A percentile compares a stretch with the other conserved stretches of the same genome.
Conservation (phyloP, 2,113 vertebrate species). For the Astur gentilis region DNA sequence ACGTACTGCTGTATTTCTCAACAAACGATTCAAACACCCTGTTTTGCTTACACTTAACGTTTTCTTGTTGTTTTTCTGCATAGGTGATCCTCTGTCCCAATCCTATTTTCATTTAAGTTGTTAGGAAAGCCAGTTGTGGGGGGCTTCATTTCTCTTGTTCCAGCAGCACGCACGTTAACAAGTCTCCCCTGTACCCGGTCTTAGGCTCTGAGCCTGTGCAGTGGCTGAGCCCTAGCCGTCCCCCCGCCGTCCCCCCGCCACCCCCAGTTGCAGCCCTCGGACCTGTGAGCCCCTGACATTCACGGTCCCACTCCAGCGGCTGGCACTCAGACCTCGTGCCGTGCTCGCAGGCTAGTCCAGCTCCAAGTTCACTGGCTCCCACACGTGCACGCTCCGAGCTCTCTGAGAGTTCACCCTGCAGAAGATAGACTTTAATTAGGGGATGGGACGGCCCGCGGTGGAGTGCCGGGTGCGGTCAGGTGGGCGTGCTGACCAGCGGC, state of each 20-base stretch:
- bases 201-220: background rate
- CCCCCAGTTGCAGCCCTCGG: background rate
- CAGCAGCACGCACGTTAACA: background rate
- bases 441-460: accelerated
- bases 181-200: background rate
- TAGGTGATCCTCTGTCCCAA: background rate
- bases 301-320: background rate
- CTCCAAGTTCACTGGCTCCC: background rate
- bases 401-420: accelerated
- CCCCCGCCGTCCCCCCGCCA: too few relatives aligned
- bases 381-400: background rate
- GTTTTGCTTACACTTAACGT: background rate
- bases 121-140: background rate
- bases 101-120: background rate
- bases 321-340: background rate
- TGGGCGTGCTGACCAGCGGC: background rate
- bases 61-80: background rate
- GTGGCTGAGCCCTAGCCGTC: background rate
- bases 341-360: background rate
- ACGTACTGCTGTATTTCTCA: background rate
- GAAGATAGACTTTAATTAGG: background rate
- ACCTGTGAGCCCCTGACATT: background rate
- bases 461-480: background rate
- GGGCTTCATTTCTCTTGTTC: background rate
- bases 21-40: background rate